These are phyloP conservation scores for Actenoides lindsayi DNA, from an alignment of 2,113 vertebrate species.

Conservation along the genomic window DNA sequence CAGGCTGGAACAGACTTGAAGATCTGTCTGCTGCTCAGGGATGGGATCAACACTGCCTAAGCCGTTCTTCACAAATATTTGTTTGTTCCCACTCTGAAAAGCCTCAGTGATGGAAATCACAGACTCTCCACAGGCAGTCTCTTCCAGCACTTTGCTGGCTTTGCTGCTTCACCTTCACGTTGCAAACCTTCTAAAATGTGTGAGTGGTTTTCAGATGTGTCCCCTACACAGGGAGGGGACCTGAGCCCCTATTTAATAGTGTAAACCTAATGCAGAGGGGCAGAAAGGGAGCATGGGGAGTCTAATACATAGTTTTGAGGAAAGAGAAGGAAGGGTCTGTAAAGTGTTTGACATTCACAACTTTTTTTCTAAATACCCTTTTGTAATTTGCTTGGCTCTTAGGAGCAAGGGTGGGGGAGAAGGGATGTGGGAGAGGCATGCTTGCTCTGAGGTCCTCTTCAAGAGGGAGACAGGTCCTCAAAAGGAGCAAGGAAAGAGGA, in stretches of 20 bases:
- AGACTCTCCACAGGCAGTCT: background rate
- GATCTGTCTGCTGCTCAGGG: constrained; percentile 35
- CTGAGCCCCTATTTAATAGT: background rate
- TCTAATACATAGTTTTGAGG: background rate
- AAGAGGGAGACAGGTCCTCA: background rate
- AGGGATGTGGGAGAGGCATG: background rate
- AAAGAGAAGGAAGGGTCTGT: background rate
- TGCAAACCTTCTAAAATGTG: background rate
- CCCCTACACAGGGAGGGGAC: background rate
- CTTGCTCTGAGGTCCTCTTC: background rate
- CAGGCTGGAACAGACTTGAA: constrained; percentile 26
- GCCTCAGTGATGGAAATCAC: constrained; percentile 8
- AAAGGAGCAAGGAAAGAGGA: background rate
- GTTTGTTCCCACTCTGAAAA: constrained; percentile 49
- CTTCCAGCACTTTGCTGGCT: constrained; percentile 16
- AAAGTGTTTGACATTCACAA: background rate
- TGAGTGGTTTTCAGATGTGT: background rate
- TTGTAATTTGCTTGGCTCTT: background rate
- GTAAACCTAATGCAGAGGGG: background rate
- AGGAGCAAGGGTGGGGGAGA: background rate
- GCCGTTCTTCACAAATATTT: constrained; percentile 55
- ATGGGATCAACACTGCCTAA: constrained; percentile 36
- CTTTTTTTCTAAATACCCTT: background rate
- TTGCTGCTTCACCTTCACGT: background rate
- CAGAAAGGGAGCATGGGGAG: background rate